A percentile compares a stretch with the other conserved stretches of the same genome.
phyloP scores from a whole-genome alignment of 1,140 invertebrate genomes.

The Chlorops oryzae region DNA sequence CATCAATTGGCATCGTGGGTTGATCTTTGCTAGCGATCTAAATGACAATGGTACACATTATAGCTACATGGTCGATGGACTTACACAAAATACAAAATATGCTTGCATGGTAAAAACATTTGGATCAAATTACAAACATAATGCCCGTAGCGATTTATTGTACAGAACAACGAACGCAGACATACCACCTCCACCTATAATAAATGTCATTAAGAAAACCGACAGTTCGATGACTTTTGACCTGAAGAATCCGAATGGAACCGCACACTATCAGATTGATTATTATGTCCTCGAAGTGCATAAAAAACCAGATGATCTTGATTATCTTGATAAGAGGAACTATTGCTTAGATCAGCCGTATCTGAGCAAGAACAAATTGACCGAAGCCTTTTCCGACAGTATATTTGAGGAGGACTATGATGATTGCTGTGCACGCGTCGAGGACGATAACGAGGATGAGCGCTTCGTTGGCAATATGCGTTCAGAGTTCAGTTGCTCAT shows the following conservation, averaged over 20 bases:
- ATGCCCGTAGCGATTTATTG: conserved; percentile 33
- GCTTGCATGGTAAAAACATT: conserved; percentile 33
- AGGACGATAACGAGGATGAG: conserved; percentile 24
- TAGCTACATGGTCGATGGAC: conserved; percentile 16
- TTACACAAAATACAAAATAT: conserved; percentile 28
- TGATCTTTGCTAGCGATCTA: conserved; percentile 32
- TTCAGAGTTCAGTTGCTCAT: conserved; percentile 23
- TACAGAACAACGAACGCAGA: conserved; percentile 28
- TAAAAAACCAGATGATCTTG: conserved; percentile 26
- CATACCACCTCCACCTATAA: conserved; percentile 24
- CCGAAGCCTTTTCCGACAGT: conserved; percentile 1
- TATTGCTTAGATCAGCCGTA: too few relatives aligned
- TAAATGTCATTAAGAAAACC: conserved; percentile 21
- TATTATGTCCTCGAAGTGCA: conserved; percentile 20
- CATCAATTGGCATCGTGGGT: conserved; percentile 30
- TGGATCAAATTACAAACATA: conserved; percentile 19
- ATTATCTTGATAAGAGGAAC: too few relatives aligned
- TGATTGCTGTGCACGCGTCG: conserved; percentile 27
- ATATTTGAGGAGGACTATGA: conserved; percentile 25
- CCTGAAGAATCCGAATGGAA: too few relatives aligned
- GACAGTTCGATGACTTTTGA: conserved; percentile 23
- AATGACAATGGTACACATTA: conserved; percentile 29
- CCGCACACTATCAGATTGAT: conserved; percentile 13
- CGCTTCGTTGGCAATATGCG: conserved; percentile 24
- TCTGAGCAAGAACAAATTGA: too few relatives aligned